Evolutionary conservation across 2,113 vertebrate genomes (phyloP), one percentile per base, ranked within the genome.

Genomic region (Bubalus kerabau): DNA sequence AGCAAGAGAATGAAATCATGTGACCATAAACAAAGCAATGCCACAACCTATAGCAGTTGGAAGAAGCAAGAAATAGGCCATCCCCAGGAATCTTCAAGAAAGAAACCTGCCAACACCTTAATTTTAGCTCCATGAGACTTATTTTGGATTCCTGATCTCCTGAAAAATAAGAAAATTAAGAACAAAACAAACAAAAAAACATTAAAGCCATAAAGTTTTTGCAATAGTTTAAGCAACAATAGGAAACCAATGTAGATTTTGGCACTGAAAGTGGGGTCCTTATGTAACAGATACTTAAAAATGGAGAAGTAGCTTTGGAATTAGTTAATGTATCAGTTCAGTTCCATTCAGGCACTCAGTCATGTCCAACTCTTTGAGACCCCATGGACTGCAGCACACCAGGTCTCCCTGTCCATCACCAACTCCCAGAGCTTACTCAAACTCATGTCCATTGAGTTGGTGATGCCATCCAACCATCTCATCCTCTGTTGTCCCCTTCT

Each of bases 381-480:
- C 2, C 5, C n/a, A 36, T 71, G 67, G 19, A 40, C 2, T 23
- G n/a, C 9, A 71, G 64, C n/a, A 23, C 0, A 1, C n/a, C n/a
- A 40, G 17, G n/a, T 17, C 19, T 36, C 64, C 67, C 9, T 71
- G 8, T 71, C n/a, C n/a, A 40, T 71, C 67, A 23, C 19, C 67
- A 36, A 6, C 9, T 40, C 67, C 19, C 19, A 23, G 9, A 40
- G 67, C 2, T 36, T 23, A 71, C 19, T 23, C 21, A 71, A 6
- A 71, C 5, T 36, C 67, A 71, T 40, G 19, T 12, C 67, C 67
- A 40, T 71, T 12, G 67, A 71, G n/a, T 40, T 23, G 9, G 5
- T 71, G 67, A 23, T 71, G n/a, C 9, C 67, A 40, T 40, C 67
- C 67, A 40, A 12, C 19, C 67, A 36, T 36, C 9, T 23, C 67